phyloP scores from a whole-genome alignment of 1,140 invertebrate genomes.

The Liolophura sinensis region DNA sequence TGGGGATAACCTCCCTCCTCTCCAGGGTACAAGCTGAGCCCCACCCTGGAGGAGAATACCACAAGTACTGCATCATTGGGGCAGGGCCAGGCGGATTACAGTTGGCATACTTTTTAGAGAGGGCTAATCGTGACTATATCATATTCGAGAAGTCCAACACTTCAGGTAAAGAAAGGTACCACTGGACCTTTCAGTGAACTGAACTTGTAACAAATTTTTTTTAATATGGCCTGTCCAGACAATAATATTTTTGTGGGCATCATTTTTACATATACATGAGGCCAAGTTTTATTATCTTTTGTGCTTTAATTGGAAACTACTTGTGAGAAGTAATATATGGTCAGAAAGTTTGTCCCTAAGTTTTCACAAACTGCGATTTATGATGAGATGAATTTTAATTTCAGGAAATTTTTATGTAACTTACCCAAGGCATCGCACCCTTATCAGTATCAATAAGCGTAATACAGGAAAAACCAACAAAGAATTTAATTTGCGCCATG shows the following conservation, averaged over 20 bases:
- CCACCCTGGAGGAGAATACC: slow-evolving; percentile 14
- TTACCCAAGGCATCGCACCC: slow-evolving; percentile 60
- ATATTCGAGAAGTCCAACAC: slow-evolving; percentile 58
- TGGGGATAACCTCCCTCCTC: too few species aligned
- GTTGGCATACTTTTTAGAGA: slow-evolving; percentile 56
- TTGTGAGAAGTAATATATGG: too few species aligned
- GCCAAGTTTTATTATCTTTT: too few species aligned
- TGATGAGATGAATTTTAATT: slow-evolving; percentile 8
- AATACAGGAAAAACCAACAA: slow-evolving; percentile 59
- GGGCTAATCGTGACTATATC: slow-evolving; percentile 55
- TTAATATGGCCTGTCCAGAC: too few species aligned
- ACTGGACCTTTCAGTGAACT: too few species aligned
- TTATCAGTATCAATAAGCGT: slow-evolving; percentile 63
- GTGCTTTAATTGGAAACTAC: too few species aligned
- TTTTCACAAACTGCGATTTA: not conserved
- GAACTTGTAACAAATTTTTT: too few species aligned
- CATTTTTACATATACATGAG: too few species aligned
- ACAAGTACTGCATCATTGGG: slow-evolving; percentile 61
- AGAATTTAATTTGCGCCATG: slow-evolving; percentile 62
- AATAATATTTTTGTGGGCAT: too few species aligned
- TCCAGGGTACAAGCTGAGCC: too few species aligned
- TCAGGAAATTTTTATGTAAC: slow-evolving; percentile 58
- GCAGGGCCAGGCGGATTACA: slow-evolving; percentile 61
- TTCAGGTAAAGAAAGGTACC: slow-evolving; percentile 54
- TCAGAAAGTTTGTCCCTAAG: not conserved